phyloP scores from a whole-genome alignment of 2,797 vertebrate species.

The Rhinoraja longicauda region DNA sequence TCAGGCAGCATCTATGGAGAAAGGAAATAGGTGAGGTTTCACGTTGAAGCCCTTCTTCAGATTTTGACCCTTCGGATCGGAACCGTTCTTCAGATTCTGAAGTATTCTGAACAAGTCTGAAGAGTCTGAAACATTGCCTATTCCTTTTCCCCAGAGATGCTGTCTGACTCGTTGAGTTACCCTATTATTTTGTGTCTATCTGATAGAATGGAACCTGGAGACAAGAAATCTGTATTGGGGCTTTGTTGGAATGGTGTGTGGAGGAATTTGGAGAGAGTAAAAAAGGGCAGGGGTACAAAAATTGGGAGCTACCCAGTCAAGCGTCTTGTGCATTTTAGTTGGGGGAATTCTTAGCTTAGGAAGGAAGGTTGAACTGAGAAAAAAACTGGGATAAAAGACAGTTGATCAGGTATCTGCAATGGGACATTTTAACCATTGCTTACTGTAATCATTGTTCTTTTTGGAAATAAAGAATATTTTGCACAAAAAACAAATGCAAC shows the following conservation, averaged over 20 bases:
- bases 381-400: no score
- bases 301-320: background rate
- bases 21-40: no score
- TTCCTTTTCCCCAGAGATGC: no score
- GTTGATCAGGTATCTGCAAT: background rate
- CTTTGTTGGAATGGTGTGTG: background rate
- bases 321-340: background rate
- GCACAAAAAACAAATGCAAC: background rate
- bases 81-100: no score
- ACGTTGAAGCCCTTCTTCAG: no score
- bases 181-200: no score
- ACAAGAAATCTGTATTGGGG: background rate
- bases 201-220: background rate
- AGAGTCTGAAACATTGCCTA: no score
- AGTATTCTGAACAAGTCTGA: no score
- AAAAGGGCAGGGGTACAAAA: background rate
- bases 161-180: no score
- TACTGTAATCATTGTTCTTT: background rate
- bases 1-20: no score
- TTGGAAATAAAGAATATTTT: background rate
- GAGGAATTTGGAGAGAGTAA: background rate
- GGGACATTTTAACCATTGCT: background rate
- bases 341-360: background rate
- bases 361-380: background rate
- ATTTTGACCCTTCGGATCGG: no score